Evolutionary conservation across 2,113 vertebrate genomes (phyloP), one percentile per base, ranked within the genome.

Genomic region (Cranoglanis bouderius): DNA sequence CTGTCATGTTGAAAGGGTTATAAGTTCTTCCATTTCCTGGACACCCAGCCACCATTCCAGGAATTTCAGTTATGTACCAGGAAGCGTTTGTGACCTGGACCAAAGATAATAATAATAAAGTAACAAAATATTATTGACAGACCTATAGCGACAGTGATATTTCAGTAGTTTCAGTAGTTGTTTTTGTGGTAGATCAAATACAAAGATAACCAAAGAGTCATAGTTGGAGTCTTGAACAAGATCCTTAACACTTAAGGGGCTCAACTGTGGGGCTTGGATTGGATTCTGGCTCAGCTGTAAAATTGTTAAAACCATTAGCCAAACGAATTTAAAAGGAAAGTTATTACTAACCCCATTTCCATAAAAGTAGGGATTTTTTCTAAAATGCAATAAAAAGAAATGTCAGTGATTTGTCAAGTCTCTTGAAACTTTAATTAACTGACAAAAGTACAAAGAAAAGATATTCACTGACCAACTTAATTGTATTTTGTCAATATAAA

Each of bases 1-100:
- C 88, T 16, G 87, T 90, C 93, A 96, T 94, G 90, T 93, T 94
- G 88, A 95, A 96, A 67, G 96, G 96, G 87, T 96, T 95, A 85
- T 92, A 96, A 0, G 84, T 90, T 38, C 9, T 72, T 40, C 92
- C 93, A 63, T 87, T 82, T 26, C 6, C 19, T 24, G 21, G 75
- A 89, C 95, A 96, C 1, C 80, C 8, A 1, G 26, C 38, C 72
- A 10, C 26, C 5, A 38, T 57, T 29, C 10, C 9, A 13, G 35
- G 88, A 29, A 70, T 35, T 16, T 67, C 89, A 21, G 89, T 85
- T 81, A 96, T 94, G 72, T 91, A 93, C 94, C 96, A 88, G 26
- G 89, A 91, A 12, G 63, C 92, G 0, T 32, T 6, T 16, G 84
- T 55, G 55, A 61, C 65, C 94, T 96, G 90, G 35, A 90, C 82